Conservation (phyloP, 2,888 invertebrate genomes). For the Serripes groenlandicus region DNA sequence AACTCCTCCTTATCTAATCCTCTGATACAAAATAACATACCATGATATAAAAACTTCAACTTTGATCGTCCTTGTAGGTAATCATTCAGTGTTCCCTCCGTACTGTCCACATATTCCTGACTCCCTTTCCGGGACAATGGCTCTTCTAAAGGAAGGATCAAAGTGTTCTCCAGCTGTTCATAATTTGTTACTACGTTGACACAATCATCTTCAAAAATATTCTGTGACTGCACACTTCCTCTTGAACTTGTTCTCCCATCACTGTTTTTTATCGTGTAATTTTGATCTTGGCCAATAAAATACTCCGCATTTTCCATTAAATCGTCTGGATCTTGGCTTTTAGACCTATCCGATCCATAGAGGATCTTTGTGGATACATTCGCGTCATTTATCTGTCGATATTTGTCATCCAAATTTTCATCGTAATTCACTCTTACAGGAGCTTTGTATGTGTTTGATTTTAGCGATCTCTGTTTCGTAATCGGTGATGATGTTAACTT, state of each 20-base stretch:
- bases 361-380: background rate
- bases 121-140: constrained; percentile 39
- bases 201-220: constrained; percentile 25
- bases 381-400: constrained; percentile 7
- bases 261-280: background rate
- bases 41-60: constrained; percentile 62
- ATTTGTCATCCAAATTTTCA: constrained; percentile 7
- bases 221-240: constrained; percentile 8
- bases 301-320: constrained; percentile 65
- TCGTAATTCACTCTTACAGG: background rate
- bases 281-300: constrained; percentile 38
- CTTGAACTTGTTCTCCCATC: background rate
- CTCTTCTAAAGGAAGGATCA: background rate
- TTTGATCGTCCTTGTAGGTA: constrained; percentile 62
- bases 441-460: constrained; percentile 13
- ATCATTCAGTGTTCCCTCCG: constrained; percentile 48
- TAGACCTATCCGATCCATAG: constrained; percentile 1
- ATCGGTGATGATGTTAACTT: constrained; percentile 18
- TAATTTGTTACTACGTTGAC: constrained; percentile 42
- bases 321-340: constrained; percentile 44
- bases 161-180: constrained; percentile 37
- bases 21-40: constrained; percentile 10
- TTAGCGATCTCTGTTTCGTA: background rate
- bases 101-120: constrained; percentile 56
- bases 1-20: too few relatives aligned